Percentiles rank a stretch among this genome's conserved stretches.
Conservation (phyloP, 2,113 vertebrate species). For the Dermatemys mawii region DNA sequence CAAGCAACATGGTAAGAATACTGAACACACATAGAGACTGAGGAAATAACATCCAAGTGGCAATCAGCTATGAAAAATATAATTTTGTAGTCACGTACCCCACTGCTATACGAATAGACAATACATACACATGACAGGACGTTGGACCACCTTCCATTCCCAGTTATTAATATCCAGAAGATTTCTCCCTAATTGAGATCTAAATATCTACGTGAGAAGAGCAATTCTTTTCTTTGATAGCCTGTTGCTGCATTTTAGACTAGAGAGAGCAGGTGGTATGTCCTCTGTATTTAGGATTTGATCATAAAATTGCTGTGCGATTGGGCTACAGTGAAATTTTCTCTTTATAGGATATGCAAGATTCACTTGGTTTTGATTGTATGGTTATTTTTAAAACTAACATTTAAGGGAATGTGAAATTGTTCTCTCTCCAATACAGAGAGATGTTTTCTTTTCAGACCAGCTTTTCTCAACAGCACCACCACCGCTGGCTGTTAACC, state of each 20-base stretch:
- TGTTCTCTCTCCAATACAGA: neutral
- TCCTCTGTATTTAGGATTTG: neutral
- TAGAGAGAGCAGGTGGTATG: neutral
- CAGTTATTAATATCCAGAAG: neutral
- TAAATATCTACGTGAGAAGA: neutral
- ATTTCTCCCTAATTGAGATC: neutral
- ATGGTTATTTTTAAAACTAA: neutral
- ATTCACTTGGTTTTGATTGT: neutral
- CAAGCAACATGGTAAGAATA: neutral
- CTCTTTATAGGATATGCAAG: neutral
- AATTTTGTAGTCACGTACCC: fast-evolving
- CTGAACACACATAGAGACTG: neutral
- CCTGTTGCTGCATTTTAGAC: neutral
- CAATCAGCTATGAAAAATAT: neutral
- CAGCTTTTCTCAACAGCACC: slow-evolving; percentile 8
- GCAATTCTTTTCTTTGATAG: neutral
- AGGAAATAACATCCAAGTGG: fast-evolving
- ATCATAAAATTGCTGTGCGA: neutral
- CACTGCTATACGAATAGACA: neutral
- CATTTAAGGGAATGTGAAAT: neutral
- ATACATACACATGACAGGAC: neutral
- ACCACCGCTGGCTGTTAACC: neutral
- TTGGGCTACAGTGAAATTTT: fast-evolving
- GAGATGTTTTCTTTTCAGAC: neutral
- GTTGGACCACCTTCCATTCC: neutral